phyloP scores from a whole-genome alignment of 2,888 invertebrate genomes.

The Schizotus pectinicornis region DNA sequence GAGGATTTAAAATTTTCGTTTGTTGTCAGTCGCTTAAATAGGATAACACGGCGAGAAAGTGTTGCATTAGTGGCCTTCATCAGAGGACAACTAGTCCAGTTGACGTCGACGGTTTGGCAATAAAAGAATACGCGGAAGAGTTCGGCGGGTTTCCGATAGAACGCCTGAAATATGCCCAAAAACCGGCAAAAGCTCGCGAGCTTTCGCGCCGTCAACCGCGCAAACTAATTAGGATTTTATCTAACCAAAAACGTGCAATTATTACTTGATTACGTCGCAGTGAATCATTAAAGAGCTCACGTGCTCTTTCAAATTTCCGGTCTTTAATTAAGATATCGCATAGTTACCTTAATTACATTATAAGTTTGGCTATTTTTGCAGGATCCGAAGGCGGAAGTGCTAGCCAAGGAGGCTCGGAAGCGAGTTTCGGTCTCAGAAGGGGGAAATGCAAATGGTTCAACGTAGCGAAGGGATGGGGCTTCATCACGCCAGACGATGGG shows the following conservation, averaged over 20 bases:
- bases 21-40: no score
- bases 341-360: constrained; percentile 21
- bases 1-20: no score
- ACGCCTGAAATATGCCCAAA: no score
- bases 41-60: background rate
- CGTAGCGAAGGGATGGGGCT: constrained; percentile 94
- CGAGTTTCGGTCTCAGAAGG: constrained; percentile 68
- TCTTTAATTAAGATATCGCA: constrained; percentile 24
- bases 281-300: constrained; percentile 12
- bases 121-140: constrained; percentile 8
- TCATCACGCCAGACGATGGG: constrained; percentile 89
- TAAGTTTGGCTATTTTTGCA: constrained; percentile 38
- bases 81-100: constrained; percentile 5
- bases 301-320: constrained; percentile 29
- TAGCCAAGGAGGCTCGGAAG: constrained; percentile 57
- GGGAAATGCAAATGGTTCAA: constrained; percentile 96
- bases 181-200: no score
- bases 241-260: constrained; percentile 1
- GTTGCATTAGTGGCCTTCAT: constrained; percentile 5
- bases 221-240: background rate
- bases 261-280: constrained; percentile 7
- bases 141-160: constrained; percentile 1
- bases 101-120: constrained; percentile 1
- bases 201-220: no score
- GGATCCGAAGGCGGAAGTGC: constrained; percentile 59